Evolutionary conservation across 2,797 vertebrate genomes (phyloP).

Genomic region (Bovichtus variegatus): DNA sequence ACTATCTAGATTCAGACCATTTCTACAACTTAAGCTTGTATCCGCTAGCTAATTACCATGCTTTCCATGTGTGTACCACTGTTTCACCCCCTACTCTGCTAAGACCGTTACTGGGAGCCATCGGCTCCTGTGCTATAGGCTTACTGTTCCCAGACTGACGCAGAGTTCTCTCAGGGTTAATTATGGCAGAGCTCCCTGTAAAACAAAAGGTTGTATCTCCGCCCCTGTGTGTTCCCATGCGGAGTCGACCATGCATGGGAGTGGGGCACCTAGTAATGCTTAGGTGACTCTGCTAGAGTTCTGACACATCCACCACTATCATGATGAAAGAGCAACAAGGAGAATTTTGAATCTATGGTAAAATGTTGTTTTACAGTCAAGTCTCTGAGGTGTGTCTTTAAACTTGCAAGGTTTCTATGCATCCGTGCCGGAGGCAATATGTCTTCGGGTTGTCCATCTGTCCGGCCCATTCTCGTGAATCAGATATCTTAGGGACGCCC

Average conservation of each 20-base stretch:
- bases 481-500: too few relatives aligned
- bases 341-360: neutral
- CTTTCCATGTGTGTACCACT: constrained; percentile 26
- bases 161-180: constrained; percentile 33
- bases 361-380: neutral
- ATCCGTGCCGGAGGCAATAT: too few relatives aligned
- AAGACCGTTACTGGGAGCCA: constrained; percentile 20
- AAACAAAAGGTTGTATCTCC: constrained; percentile 52
- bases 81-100: constrained; percentile 3
- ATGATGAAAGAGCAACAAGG: constrained; percentile 43
- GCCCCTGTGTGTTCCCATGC: constrained; percentile 29
- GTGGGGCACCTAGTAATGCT: constrained; percentile 62
- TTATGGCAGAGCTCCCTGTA: constrained; percentile 53
- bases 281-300: constrained; percentile 39
- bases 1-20: constrained; percentile 28
- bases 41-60: constrained; percentile 40
- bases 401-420: neutral
- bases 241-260: constrained; percentile 33
- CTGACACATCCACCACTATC: constrained; percentile 45
- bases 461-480: too few relatives aligned
- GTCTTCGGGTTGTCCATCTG: too few relatives aligned
- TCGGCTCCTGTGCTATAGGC: constrained; percentile 2
- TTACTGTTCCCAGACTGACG: constrained; percentile 30
- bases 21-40: constrained; percentile 21
- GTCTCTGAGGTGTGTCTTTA: neutral